A percentile compares a stretch with the other conserved stretches of the same genome.
These are phyloP conservation scores for Tadarida brasiliensis DNA, from an alignment of 2,797 vertebrate species.

Conservation along the genomic window DNA sequence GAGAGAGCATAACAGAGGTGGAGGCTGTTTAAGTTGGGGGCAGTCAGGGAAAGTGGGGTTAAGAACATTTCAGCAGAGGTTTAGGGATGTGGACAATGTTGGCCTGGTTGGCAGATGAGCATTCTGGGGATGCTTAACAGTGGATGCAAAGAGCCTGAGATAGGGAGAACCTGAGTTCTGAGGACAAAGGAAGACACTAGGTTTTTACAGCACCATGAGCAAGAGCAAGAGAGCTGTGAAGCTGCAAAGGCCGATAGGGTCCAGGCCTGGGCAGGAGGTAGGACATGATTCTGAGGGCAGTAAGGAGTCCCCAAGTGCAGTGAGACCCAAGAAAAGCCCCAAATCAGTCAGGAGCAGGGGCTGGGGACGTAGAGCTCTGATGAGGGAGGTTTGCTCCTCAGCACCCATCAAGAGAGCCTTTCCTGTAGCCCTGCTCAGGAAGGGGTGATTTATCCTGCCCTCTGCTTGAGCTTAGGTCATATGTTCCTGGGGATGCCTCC, in stretches of 20 bases:
- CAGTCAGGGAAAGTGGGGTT: not conserved
- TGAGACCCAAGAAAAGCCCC: not conserved
- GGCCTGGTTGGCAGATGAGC: not conserved
- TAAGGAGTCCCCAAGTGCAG: not conserved
- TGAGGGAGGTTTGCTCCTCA: not conserved
- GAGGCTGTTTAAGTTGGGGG: not conserved
- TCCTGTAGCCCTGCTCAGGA: not conserved
- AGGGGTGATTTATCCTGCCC: not conserved
- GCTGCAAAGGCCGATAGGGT: not conserved
- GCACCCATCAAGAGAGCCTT: not conserved
- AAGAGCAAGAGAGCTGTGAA: not conserved
- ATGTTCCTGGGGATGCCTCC: not conserved
- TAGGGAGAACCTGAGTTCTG: not conserved
- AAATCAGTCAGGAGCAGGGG: not conserved
- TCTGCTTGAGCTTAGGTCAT: not conserved
- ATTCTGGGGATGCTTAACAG: not conserved
- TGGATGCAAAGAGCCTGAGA: not conserved
- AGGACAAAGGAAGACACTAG: not conserved
- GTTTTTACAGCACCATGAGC: not conserved
- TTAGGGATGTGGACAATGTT: not conserved
- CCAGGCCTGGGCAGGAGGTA: not conserved
- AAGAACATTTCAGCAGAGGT: not conserved
- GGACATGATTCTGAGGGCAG: not conserved
- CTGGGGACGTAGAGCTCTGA: not conserved
- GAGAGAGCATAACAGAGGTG: not conserved